Evolutionary conservation across 2,888 invertebrate genomes (phyloP).

Genomic region (Habroteleia sp.): DNA sequence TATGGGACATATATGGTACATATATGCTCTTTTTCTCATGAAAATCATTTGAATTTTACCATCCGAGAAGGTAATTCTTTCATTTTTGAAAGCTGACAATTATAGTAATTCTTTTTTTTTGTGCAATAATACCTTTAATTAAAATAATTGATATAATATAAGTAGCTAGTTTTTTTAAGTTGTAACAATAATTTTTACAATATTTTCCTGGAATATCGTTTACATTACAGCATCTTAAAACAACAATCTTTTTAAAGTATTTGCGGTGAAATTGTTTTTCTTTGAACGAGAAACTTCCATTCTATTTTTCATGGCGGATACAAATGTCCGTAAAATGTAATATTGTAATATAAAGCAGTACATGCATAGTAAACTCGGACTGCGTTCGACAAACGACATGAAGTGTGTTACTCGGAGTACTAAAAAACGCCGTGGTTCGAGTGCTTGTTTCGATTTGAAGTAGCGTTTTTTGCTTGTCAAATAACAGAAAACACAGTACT

Average conservation of each 20-base stretch:
- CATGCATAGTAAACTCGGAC: slow-evolving; percentile 29
- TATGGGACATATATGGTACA: too few relatives aligned
- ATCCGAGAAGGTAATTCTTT: too few relatives aligned
- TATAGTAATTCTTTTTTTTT: too few relatives aligned
- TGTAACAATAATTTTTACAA: too few relatives aligned
- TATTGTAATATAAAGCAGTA: slow-evolving; percentile 41
- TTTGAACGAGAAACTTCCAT: not conserved
- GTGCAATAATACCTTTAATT: too few relatives aligned
- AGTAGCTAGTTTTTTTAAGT: too few relatives aligned
- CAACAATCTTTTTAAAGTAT: slow-evolving; percentile 13
- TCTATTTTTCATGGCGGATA: slow-evolving; percentile 20
- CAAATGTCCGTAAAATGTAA: slow-evolving; percentile 36
- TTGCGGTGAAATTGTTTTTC: slow-evolving; percentile 23
- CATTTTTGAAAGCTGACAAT: too few relatives aligned
- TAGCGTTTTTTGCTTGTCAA: slow-evolving; percentile 20
- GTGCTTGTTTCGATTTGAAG: slow-evolving; percentile 29
- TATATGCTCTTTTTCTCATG: too few relatives aligned
- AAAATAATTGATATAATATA: too few relatives aligned
- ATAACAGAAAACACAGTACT: slow-evolving; percentile 14
- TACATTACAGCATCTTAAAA: not conserved
- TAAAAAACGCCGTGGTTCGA: slow-evolving; percentile 26
- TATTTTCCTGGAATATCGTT: too few relatives aligned
- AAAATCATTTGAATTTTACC: too few relatives aligned
- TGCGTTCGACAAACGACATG: slow-evolving; percentile 37
- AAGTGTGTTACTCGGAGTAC: slow-evolving; percentile 21